Conservation (phyloP, 2,113 vertebrate genomes). For the Myiozetetes cayanensis region DNA sequence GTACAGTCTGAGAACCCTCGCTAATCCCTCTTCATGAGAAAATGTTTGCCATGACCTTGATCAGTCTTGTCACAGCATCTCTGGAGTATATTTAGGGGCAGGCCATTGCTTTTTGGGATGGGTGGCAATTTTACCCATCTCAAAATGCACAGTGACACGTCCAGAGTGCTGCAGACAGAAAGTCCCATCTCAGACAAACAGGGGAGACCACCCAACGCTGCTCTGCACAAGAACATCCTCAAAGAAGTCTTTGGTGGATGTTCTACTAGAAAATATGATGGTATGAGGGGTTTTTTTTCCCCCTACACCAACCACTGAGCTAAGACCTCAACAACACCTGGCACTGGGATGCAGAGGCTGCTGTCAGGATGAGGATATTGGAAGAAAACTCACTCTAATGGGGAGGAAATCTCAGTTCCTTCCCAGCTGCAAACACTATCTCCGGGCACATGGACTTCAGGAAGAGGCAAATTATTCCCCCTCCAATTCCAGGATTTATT, state of each 20-base stretch:
- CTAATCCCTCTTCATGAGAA: background rate
- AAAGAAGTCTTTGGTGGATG: background rate
- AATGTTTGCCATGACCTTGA: background rate
- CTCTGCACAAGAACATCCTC: background rate
- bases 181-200: background rate
- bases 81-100: background rate
- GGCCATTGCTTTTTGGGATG: background rate
- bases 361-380: background rate
- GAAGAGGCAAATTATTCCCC: background rate
- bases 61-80: background rate
- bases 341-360: background rate
- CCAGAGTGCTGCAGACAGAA: accelerated
- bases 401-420: background rate
- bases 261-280: background rate
- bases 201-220: accelerated
- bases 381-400: background rate
- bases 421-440: background rate
- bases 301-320: background rate
- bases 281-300: background rate
- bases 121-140: background rate
- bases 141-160: background rate
- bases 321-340: background rate
- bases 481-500: background rate
- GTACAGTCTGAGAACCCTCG: background rate
- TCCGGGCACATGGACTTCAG: background rate